Evolutionary conservation across 30 jellyfish, hydroid and myxozoan species (phyloP), one percentile per base, ranked within the genome.

Genomic region (Chironex yamaguchii): DNA sequence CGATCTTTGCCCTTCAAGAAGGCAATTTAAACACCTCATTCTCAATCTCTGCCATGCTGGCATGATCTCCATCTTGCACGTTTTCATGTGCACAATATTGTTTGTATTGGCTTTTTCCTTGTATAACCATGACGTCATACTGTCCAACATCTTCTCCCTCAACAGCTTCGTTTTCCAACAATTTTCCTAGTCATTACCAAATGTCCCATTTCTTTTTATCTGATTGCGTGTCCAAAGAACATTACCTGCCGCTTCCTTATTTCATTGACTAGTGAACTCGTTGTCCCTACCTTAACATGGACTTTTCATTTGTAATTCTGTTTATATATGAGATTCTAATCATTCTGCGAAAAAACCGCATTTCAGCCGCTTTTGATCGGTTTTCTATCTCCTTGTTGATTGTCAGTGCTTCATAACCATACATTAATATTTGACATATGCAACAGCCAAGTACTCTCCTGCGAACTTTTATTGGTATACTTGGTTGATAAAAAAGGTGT

Each of bases 341-440:
- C 25, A 72, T 72, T 28, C 42, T 28, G 42, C 86, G 26, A 29
- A 33, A 42, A 64, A 34, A 36, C 86, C 71, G 29, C 71, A 72
- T 34, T 42, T 72, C 33, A 17, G 79, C 22, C 27, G 86, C 36
- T 13, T 9, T 71, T 72, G 27, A 72, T 36, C 42, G 24, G 6
- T 34, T 72, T 36, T 72, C 13, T 49, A 72, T 72, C 76, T 20
- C 35, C 50, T 72, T 72, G 79, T 42, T 72, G 13, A 36, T 72
- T 34, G 81, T 72, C 86, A 70, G 48, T 29, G 79, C 50, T 72
- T 72, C 86, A 72, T 71, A 72, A 1, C 71, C 86, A 72, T 72
- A 72, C 34, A 72, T 62, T 62, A 72, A 27, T 33, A 26, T 36
- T 27, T 28, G 14, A 70, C 76, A 72, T 29, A 72, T 71, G 50